Evolutionary conservation across 2,888 invertebrate species (phyloP).

Genomic region (Dryobota labecula): DNA sequence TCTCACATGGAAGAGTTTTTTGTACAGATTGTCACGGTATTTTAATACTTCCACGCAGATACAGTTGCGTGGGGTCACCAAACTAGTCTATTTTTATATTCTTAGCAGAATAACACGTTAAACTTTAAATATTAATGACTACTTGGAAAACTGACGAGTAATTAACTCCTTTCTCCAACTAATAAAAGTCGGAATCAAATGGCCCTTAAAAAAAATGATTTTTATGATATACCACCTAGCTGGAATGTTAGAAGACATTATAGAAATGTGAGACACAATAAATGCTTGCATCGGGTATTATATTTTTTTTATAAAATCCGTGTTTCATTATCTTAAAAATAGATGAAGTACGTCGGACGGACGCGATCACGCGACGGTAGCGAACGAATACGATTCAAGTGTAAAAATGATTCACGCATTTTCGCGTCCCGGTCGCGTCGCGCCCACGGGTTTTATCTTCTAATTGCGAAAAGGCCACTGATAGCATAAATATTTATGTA

Average conservation of each 20-base stretch:
- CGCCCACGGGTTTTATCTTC: conserved; percentile 24
- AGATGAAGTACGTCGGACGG: conserved; percentile 28
- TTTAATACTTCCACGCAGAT: conserved; percentile 20
- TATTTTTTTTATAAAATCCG: conserved; percentile 26
- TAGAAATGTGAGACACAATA: conserved; percentile 11
- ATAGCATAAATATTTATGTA: conserved; percentile 27
- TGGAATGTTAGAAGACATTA: not conserved
- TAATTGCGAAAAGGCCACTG: conserved; percentile 11
- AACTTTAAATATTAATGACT: conserved; percentile 18
- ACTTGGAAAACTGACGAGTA: conserved; percentile 12
- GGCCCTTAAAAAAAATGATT: not conserved
- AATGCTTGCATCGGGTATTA: conserved; percentile 13
- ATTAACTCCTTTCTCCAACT: conserved; percentile 15
- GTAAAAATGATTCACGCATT: conserved; percentile 43
- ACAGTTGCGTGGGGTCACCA: conserved; percentile 44
- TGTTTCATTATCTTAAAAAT: conserved; percentile 46
- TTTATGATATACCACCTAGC: too few species aligned
- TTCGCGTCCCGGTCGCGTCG: conserved; percentile 3
- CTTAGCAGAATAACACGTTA: conserved; percentile 12
- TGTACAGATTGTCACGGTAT: conserved; percentile 4
- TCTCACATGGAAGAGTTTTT: conserved; percentile 10
- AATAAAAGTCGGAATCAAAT: not conserved
- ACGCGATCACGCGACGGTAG: conserved; percentile 20
- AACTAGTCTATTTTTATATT: conserved; percentile 44
- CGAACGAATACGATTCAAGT: conserved; percentile 3